A percentile compares a stretch with the other conserved stretches of the same genome.
Evolutionary conservation across 2,113 vertebrate species (phyloP).

Genomic region (Callocephalon fimbriatum): DNA sequence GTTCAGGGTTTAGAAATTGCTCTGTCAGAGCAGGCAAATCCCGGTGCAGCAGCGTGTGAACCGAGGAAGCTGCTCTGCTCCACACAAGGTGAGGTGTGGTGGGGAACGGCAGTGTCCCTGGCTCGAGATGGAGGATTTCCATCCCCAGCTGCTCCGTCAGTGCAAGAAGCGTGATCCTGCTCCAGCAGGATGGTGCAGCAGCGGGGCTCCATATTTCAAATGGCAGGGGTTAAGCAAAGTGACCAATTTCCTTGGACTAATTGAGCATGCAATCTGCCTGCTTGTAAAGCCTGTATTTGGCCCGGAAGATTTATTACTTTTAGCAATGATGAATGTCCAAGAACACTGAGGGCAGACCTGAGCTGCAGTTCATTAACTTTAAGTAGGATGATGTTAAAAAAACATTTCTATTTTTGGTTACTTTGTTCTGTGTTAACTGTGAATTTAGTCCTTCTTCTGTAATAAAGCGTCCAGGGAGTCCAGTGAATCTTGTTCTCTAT

Average conservation of each 20-base stretch:
- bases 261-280: constrained; percentile 66
- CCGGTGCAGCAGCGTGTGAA: not conserved
- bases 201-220: constrained; percentile 44
- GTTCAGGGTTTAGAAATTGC: not conserved
- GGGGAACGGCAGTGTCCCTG: not conserved
- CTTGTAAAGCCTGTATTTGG: constrained; percentile 68
- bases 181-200: not conserved
- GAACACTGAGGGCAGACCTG: constrained; percentile 45
- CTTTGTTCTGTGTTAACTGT: constrained; percentile 45
- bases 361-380: constrained; percentile 67
- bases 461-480: constrained; percentile 52
- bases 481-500: constrained; percentile 56
- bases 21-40: fast-evolving
- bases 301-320: constrained; percentile 63
- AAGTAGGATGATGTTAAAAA: constrained; percentile 43
- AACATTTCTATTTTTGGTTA: constrained; percentile 61
- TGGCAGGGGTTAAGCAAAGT: constrained; percentile 57
- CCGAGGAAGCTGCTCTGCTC: not conserved
- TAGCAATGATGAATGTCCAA: constrained; percentile 59
- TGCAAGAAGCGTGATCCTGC: not conserved
- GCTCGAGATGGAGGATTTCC: not conserved
- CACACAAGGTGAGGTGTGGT: not conserved
- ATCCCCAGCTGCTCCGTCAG: not conserved
- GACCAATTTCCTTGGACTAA: constrained; percentile 69
- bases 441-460: constrained; percentile 57